phyloP scores from a whole-genome alignment of 2,888 invertebrate species.

The Plusia festucae region DNA sequence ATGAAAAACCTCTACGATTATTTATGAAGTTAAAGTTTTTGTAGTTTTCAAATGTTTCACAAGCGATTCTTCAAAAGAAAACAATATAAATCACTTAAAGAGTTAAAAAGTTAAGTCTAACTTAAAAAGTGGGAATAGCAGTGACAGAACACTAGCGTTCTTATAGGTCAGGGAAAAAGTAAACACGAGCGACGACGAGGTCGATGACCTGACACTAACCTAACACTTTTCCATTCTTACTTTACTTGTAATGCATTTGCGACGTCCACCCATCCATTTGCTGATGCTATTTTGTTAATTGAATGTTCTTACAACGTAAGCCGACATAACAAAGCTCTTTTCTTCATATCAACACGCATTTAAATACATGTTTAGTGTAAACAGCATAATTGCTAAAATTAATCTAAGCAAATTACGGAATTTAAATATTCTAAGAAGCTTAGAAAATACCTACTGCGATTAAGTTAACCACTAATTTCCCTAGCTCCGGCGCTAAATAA shows the following conservation, averaged over 20 bases:
- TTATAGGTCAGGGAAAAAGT: constrained; percentile 55
- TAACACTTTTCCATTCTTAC: constrained; percentile 47
- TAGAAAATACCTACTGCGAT: constrained; percentile 50
- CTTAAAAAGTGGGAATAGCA: constrained; percentile 36
- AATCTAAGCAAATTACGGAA: constrained; percentile 46
- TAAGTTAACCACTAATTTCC: constrained; percentile 59
- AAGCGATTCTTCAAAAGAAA: constrained; percentile 18
- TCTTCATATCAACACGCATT: constrained; percentile 21
- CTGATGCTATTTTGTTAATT: constrained; percentile 47
- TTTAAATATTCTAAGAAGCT: constrained; percentile 53
- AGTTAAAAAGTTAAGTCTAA: constrained; percentile 33
- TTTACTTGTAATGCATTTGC: constrained; percentile 44
- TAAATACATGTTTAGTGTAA: constrained; percentile 24
- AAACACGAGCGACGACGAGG: constrained; percentile 40
- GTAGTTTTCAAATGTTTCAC: constrained; percentile 12
- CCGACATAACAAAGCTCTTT: constrained; percentile 10
- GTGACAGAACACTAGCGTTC: constrained; percentile 52
- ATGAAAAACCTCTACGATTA: not conserved
- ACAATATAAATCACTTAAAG: constrained; percentile 27
- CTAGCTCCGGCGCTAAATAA: constrained; percentile 70
- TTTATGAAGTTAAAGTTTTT: not conserved
- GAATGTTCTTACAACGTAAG: constrained; percentile 17
- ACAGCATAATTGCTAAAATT: constrained; percentile 34
- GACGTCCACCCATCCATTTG: constrained; percentile 26
- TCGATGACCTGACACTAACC: constrained; percentile 39